Percentiles rank a stretch among this genome's conserved stretches.
These are phyloP conservation scores for Loris lydekkerianus DNA, from an alignment of 2,797 vertebrate species.

Conservation along the genomic window DNA sequence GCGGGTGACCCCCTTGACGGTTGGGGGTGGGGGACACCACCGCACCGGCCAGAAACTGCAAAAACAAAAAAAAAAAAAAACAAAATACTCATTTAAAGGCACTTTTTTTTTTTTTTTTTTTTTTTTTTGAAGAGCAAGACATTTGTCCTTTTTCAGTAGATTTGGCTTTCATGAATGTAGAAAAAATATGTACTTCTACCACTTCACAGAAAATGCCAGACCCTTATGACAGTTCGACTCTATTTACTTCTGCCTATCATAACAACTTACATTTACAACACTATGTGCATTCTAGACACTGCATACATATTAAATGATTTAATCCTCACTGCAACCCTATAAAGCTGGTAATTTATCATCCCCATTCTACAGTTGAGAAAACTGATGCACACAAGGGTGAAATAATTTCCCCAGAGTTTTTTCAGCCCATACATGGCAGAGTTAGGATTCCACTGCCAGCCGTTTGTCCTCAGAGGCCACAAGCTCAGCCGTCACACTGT, in stretches of 20 bases:
- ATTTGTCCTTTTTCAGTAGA: constrained; percentile 72
- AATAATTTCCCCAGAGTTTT: neutral
- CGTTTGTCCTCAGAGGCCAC: neutral
- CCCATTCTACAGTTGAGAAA: constrained; percentile 46
- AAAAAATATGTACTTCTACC: constrained; percentile 56
- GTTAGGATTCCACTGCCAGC: neutral
- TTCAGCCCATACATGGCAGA: neutral
- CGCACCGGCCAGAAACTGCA: too few species aligned
- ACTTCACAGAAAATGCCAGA: constrained; percentile 68
- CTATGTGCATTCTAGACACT: neutral
- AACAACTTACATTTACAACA: constrained; percentile 15
- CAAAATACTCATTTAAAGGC: too few species aligned
- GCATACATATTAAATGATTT: neutral
- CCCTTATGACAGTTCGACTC: constrained; percentile 35
- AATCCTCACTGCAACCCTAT: neutral
- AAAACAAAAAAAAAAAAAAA: too few species aligned
- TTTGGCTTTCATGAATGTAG: constrained; percentile 33
- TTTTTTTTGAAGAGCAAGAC: constrained; percentile 52
- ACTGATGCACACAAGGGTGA: neutral
- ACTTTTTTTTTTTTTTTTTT: neutral
- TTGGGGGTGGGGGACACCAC: too few species aligned
- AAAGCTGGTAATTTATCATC: neutral
- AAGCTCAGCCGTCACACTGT: neutral
- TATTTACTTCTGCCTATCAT: neutral
- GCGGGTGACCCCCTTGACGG: too few species aligned